These are phyloP conservation scores for Drosophila miranda DNA, from an alignment of 1,140 invertebrate genomes.

Conservation along the genomic window DNA sequence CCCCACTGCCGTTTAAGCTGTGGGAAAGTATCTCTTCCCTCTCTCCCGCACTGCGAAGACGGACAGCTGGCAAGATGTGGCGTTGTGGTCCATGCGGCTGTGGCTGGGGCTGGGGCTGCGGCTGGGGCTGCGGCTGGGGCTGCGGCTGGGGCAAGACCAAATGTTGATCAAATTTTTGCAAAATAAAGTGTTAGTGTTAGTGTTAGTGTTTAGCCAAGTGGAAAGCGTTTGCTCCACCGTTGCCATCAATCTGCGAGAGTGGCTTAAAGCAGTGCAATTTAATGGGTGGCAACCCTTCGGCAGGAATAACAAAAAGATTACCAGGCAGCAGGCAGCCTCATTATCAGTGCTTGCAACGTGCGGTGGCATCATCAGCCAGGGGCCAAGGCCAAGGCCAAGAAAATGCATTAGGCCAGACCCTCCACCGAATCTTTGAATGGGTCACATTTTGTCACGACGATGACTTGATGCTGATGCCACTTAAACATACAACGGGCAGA, in stretches of 20 bases:
- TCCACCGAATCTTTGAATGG: slow-evolving; percentile 5
- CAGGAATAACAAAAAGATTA: slow-evolving; percentile 36
- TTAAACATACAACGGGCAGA: slow-evolving; percentile 14
- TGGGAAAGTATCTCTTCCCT: background rate
- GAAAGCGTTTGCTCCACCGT: slow-evolving; percentile 24
- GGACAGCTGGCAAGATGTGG: slow-evolving; percentile 35
- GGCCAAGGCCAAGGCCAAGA: no score
- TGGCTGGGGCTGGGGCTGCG: background rate
- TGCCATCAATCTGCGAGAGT: slow-evolving; percentile 17
- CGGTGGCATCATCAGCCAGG: background rate
- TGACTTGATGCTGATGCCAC: slow-evolving; percentile 43
- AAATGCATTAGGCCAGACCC: no score
- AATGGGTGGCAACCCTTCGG: slow-evolving; percentile 1
- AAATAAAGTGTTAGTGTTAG: slow-evolving; percentile 41
- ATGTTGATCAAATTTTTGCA: slow-evolving; percentile 37
- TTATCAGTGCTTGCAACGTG: slow-evolving; percentile 14
- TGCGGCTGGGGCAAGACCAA: no score
- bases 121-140: background rate
- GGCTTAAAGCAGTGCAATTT: slow-evolving; percentile 35
- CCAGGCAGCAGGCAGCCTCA: background rate
- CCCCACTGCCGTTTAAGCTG: no score
- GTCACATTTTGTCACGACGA: slow-evolving; percentile 35
- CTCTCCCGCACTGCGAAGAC: slow-evolving; percentile 26
- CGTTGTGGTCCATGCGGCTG: background rate
- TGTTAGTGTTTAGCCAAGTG: slow-evolving; percentile 39